These are phyloP conservation scores for Micronycteris hirsuta DNA, from an alignment of 2,113 vertebrate genomes.

Conservation along the genomic window DNA sequence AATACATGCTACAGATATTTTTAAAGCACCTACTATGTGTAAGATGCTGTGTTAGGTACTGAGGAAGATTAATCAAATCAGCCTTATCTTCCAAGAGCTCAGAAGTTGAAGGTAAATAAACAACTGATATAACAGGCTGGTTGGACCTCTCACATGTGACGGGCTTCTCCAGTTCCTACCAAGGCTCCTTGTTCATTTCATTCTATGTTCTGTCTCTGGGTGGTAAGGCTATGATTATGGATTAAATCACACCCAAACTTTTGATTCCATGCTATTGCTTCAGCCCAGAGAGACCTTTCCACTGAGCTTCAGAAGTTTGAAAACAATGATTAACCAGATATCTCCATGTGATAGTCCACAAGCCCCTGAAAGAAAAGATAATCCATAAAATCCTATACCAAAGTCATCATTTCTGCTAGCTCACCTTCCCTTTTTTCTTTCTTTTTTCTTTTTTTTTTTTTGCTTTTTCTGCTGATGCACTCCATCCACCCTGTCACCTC, in stretches of 20 bases:
- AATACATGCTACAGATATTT: not conserved
- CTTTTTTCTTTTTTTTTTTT: not conserved
- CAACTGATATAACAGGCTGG: not conserved
- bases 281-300: not conserved
- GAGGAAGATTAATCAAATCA: not conserved
- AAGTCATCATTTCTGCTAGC: not conserved
- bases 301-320: not conserved
- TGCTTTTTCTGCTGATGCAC: not conserved
- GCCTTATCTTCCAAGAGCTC: not conserved
- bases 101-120: not conserved
- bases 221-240: rapidly evolving
- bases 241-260: not conserved
- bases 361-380: not conserved
- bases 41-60: not conserved
- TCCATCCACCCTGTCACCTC: not conserved
- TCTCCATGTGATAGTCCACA: not conserved
- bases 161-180: not conserved
- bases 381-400: rapidly evolving
- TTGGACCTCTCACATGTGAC: rapidly evolving
- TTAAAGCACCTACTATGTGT: not conserved
- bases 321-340: not conserved
- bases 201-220: too few relatives aligned
- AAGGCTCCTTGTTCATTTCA: rapidly evolving
- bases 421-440: not conserved
- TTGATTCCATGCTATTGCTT: not conserved